Base-by-base conservation (phyloP, 2,888 invertebrate species). In the Drosophila antonietae region DNA sequence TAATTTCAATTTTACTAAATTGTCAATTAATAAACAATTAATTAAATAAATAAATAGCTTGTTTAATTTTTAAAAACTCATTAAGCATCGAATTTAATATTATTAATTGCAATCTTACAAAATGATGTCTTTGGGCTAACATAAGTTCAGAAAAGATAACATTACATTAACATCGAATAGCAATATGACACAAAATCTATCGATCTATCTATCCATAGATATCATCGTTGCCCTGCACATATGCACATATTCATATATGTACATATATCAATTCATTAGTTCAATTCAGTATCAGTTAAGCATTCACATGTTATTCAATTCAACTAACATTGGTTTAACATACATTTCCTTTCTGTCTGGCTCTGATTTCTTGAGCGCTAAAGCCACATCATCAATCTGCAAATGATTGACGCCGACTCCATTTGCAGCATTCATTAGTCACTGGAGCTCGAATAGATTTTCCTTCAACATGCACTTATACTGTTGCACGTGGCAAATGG, bases 401-500 rank as follows among this genome's bases (percentile, higher is more conserved):
- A 12, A 31, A 10, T 35, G 46, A 64, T 51, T 18, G 51, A 35
- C 18, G 51, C 18, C 12, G 51, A 2, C 37, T 39, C 14, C 20
- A 64, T 41, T 28, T 41, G 28, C 28, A 51, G 28, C 35, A 33
- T 67, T 66, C 39, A 46, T 31, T 39, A 39, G 46, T 47, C 39
- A 23, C 46, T 18, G 39, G 47, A 49, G 28, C 47, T 39, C 39
- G 18, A 33, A 33, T 51, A 51, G 51, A 51, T 20, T 33, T 33
- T 33, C 7, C 33, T 28, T 53, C 20, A 35, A 4, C 53, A 20
- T n/a, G 53, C 53, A 23, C 37, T 37, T 37, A 35, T 20, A 37
- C 52, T 37, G 37, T 10, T 9, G 18, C 37, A n/a, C 6, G 10
- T 31, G 49, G 47, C 28, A 15, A 15, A 4, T 35, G 64, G 39